Evolutionary conservation across 2,113 vertebrate genomes (phyloP), one percentile per base, ranked within the genome.

Genomic region (Siniperca chuatsi): DNA sequence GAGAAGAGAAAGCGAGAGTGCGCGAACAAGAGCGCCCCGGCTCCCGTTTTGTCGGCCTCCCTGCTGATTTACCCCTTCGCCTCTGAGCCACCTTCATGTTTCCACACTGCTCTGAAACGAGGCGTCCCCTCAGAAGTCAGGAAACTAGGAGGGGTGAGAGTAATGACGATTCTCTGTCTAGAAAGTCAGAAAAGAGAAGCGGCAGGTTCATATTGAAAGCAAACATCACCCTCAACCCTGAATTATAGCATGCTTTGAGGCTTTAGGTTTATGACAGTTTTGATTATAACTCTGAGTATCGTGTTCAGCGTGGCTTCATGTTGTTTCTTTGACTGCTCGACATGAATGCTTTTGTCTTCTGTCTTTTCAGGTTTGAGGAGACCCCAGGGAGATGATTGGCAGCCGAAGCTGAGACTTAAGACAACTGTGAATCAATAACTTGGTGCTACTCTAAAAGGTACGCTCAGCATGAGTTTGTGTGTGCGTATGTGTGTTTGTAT

Each of bases 371-470:
- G 84, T 70, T 78, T 81, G 58, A 81, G 40, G 81, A 92, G 84
- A 78, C 80, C 76, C 92, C 69, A 74, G 85, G 80, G 90, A 88
- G 84, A 94, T 94, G 94, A 95, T 78, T 89, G 86, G 82, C 88
- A 88, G 91, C 92, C 64, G 52, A 77, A 89, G 85, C 90, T 87
- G 89, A 95, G 90, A 84, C 78, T 70, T 68, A 52, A 85, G 89
- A 79, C 89, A 75, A 88, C 90, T 83, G 93, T 89, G 88, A 91
- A 90, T 91, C 91, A 69, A 80, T 86, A 90, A 86, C 82, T 81
- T 54, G 85, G 91, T 93, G 93, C 92, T 94, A 84, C 81, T 92
- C 88, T 90, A 44, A 90, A 87, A 95, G 92, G 93, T 93, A 88
- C 15, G 75, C 64, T 55, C 65, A 78, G 79, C 61, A 18, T 18